Base-by-base conservation (phyloP, 2,888 invertebrate genomes). In the Siphonodentalium dalli region DNA sequence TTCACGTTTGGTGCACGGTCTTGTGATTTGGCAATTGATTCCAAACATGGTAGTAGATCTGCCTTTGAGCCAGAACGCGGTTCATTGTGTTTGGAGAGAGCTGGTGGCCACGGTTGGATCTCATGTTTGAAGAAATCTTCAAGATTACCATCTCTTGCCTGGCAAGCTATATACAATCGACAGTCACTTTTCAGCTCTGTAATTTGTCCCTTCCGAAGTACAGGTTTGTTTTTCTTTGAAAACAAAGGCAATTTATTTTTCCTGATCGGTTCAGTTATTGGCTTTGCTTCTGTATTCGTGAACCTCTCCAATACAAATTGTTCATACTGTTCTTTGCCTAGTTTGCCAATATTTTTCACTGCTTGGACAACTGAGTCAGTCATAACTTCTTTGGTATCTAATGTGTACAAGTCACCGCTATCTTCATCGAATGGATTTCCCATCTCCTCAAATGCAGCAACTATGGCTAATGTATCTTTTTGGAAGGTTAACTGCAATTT, bases 401-500 rank as follows among this genome's bases (percentile, higher is more conserved):
- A 23, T 9, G 40, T 33, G 18, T 49, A 18, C 34, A 50, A 21
- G 23, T 50, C 34, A n/a, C 15, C 3, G n/a, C 38, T 51, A 24
- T 40, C 50, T 35, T 55, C 44, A 13, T 24, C 5, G 26, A 45
- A 51, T 20, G 45, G 50, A 43, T 39, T 33, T 13, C 35, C 51
- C 45, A 49, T 49, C 4, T 43, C 33, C 18, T 50, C 29, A 3
- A 34, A 28, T 23, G 18, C 37, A 27, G 26, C 20, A 13, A 26
- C 26, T 9, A 43, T 9, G 4, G 8, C 29, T 18, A 27, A 13
- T 3, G 15, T 31, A 6, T 49, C 21, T 18, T 31, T 21, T 15
- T 35, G n/a, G 29, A 34, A 50, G 20, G 9, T 20, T 28, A 8
- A 28, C 38, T 42, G 42, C 3, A 27, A 13, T 5, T 24, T 41